Evolutionary conservation across 2,888 invertebrate genomes (phyloP).

Genomic region (Masnerella sp.): DNA sequence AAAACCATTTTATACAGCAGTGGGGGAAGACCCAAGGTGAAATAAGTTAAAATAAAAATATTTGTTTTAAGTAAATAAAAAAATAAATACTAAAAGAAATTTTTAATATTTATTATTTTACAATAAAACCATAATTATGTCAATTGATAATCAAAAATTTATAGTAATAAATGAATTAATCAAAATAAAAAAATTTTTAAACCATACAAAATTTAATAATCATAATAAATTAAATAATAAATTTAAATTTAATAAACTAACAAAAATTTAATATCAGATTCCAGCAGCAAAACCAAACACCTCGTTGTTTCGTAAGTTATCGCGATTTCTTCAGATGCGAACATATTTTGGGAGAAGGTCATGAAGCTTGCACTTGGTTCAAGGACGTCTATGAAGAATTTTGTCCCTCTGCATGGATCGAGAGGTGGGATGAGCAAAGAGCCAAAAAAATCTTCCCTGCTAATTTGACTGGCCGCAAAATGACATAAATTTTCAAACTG

Average conservation of each 20-base stretch:
- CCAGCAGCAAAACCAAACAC: conserved; percentile 72
- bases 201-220: too few relatives aligned
- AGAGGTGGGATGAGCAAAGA: conserved; percentile 68
- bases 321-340: conserved; percentile 73
- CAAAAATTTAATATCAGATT: too few relatives aligned
- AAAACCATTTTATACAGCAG: too few relatives aligned
- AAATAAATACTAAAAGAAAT: too few relatives aligned
- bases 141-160: too few relatives aligned
- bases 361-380: conserved; percentile 72
- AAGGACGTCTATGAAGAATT: conserved; percentile 67
- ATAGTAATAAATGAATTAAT: too few relatives aligned
- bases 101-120: too few relatives aligned
- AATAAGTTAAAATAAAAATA: too few relatives aligned
- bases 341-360: conserved; percentile 67
- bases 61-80: too few relatives aligned
- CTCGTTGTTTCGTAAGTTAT: conserved; percentile 73
- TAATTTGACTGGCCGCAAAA: conserved; percentile 1
- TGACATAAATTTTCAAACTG: not conserved
- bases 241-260: not conserved
- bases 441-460: conserved; percentile 46
- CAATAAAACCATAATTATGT: too few relatives aligned
- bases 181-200: too few relatives aligned
- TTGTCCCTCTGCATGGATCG: conserved; percentile 70
- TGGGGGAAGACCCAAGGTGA: too few relatives aligned
- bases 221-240: conserved; percentile 1